Percentiles rank a stretch among this genome's conserved stretches.
Evolutionary conservation across 1,140 invertebrate genomes (phyloP).

Genomic region (Pygmarrhopalites habei): DNA sequence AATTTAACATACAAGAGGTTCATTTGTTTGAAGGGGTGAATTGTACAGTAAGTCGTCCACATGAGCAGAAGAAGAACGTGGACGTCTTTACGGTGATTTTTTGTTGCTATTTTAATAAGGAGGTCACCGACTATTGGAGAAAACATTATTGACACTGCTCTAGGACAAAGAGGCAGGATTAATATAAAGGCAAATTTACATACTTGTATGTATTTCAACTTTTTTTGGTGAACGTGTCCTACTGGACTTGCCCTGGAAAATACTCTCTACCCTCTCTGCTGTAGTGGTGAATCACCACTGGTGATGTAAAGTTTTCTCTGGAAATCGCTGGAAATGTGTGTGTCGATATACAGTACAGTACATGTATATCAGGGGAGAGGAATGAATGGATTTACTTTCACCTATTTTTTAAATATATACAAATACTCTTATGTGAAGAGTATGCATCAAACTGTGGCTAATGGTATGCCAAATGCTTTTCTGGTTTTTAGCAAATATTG

Average conservation of each 20-base stretch:
- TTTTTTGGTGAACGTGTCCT: background rate
- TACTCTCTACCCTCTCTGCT: background rate
- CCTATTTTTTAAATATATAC: background rate
- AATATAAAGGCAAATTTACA: too few species aligned
- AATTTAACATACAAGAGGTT: too few species aligned
- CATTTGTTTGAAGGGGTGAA: too few species aligned
- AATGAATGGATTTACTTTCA: background rate
- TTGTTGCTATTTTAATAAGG: too few species aligned
- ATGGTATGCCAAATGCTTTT: too few species aligned
- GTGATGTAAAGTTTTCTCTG: background rate
- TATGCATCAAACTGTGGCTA: background rate
- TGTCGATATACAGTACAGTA: background rate
- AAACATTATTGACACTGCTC: background rate
- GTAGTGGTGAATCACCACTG: background rate
- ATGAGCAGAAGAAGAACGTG: too few species aligned
- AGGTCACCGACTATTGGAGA: background rate
- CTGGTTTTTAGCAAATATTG: conserved; percentile 4
- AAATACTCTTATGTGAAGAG: background rate
- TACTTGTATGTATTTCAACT: background rate
- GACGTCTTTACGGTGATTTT: too few species aligned
- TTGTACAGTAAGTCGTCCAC: too few species aligned
- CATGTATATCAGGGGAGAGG: background rate
- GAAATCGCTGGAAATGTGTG: background rate
- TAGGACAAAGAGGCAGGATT: too few species aligned
- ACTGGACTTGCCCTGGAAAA: conserved; percentile 5